These are phyloP conservation scores for Adrianichthys oophorus DNA, from an alignment of 2,797 vertebrate species.

Conservation along the genomic window DNA sequence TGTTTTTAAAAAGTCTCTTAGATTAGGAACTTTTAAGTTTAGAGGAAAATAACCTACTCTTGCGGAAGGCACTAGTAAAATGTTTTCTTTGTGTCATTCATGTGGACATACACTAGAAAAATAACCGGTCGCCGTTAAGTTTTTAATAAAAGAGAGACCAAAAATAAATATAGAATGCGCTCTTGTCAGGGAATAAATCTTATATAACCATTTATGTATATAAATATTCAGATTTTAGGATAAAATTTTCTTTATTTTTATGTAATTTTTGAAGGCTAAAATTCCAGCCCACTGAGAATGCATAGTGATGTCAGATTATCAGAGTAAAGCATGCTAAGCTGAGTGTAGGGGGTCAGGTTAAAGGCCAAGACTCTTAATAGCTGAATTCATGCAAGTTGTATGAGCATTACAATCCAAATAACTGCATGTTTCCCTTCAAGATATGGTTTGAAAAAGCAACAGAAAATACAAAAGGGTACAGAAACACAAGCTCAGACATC, in stretches of 20 bases:
- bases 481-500: slow-evolving; percentile 56
- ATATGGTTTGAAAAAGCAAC: slow-evolving; percentile 51
- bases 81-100: slow-evolving; percentile 51
- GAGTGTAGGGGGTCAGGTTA: slow-evolving; percentile 42
- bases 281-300: slow-evolving; percentile 44
- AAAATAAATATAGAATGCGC: slow-evolving; percentile 18
- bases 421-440: slow-evolving; percentile 37
- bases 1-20: no score
- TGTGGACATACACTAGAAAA: slow-evolving; percentile 36
- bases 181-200: slow-evolving; percentile 24
- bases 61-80: slow-evolving; percentile 68
- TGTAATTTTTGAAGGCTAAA: slow-evolving; percentile 27
- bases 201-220: slow-evolving; percentile 19
- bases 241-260: slow-evolving; percentile 16
- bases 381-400: slow-evolving; percentile 67
- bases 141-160: neutral
- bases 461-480: slow-evolving; percentile 54
- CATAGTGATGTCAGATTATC: slow-evolving; percentile 46
- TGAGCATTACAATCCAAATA: slow-evolving; percentile 44
- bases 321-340: slow-evolving; percentile 55
- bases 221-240: slow-evolving; percentile 24
- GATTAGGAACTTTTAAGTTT: neutral
- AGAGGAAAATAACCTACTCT: slow-evolving; percentile 34
- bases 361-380: slow-evolving; percentile 56
- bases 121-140: slow-evolving; percentile 9